Base-by-base conservation (phyloP, 2,888 invertebrate species). In the Bombylius discolor region DNA sequence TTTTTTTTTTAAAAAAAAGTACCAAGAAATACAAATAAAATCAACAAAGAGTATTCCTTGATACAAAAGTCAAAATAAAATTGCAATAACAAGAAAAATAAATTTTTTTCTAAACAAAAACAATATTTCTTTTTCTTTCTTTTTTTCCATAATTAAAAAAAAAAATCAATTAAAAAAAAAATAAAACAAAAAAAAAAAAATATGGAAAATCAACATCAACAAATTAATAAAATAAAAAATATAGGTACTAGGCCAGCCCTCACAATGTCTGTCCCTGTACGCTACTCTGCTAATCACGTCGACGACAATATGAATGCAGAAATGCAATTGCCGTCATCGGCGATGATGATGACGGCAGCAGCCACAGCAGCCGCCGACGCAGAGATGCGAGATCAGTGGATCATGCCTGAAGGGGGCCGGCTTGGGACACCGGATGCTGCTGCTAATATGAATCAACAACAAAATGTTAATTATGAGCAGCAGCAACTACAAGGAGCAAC, bases 361-460 rank as follows among this genome's bases (percentile, higher is more conserved):
- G 70, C 66, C 69, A 68, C 70, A 71, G 70, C 65, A 65, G 66
- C 67, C 63, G 67, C 66, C 64, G 66, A 64, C 61, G 65, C 68
- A 64, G 71, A 70, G 67, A 67, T 69, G 68, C 67, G 65, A 65
- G 66, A 68, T 70, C 71, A 71, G 68, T 71, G 72, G 73, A 72
- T 70, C 68, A 71, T 71, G 67, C 67, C 68, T 68, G 67, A 71
- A 66, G 78, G 78, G 79, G 80, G 80, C 77, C 71, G 73, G 79
- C 72, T 70, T 71, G 78, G 79, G 76, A 79, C 77, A 79, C 81
- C 81, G 81, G 81, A 78, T 80, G 81, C 80, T 72, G 78, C 74
- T 75, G 76, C 72, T 66, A 68, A 68, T 65, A 68, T 58, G 62
- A 63, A 62, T 63, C 55, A 59, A 36, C 45, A 56, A 49, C 51